Conservation (phyloP, 2,888 invertebrate species). For the Philereme vetulata region DNA sequence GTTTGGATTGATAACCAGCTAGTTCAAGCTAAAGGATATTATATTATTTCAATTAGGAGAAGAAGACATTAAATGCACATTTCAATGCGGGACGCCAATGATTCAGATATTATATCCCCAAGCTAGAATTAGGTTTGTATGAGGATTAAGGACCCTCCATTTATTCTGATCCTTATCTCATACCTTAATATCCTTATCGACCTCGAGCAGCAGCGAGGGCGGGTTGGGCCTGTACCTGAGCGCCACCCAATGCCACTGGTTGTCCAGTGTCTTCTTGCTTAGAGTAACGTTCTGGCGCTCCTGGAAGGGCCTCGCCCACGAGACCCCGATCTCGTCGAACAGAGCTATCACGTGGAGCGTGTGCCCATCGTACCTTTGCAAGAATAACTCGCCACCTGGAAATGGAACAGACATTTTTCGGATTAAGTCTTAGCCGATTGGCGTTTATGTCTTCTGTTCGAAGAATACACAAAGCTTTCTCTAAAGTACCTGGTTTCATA, state of each 20-base stretch:
- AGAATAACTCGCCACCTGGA: conserved; percentile 88
- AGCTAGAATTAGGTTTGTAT: no score
- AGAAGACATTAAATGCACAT: no score
- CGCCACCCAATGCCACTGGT: conserved; percentile 91
- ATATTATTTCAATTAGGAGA: no score
- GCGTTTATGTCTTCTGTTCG: no score
- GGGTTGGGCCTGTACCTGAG: conserved; percentile 82
- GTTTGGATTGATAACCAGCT: no score
- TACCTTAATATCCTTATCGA: conserved; percentile 71
- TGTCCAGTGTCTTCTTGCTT: conserved; percentile 88
- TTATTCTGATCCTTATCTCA: not conserved
- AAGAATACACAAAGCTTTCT: no score
- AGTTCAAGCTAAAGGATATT: no score
- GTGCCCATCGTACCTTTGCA: conserved; percentile 87
- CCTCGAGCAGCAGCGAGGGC: conserved; percentile 69
- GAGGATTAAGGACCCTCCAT: no score
- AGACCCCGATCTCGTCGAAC: conserved; percentile 84
- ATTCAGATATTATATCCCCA: no score
- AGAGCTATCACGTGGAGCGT: conserved; percentile 85
- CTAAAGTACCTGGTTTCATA: no score
- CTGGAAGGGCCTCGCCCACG: conserved; percentile 82
- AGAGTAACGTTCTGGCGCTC: conserved; percentile 85
- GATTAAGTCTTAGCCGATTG: no score
- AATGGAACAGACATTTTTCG: not conserved
- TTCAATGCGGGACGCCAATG: no score